Base-by-base conservation (phyloP, 2,888 invertebrate genomes). In the Synergus japonicus region DNA sequence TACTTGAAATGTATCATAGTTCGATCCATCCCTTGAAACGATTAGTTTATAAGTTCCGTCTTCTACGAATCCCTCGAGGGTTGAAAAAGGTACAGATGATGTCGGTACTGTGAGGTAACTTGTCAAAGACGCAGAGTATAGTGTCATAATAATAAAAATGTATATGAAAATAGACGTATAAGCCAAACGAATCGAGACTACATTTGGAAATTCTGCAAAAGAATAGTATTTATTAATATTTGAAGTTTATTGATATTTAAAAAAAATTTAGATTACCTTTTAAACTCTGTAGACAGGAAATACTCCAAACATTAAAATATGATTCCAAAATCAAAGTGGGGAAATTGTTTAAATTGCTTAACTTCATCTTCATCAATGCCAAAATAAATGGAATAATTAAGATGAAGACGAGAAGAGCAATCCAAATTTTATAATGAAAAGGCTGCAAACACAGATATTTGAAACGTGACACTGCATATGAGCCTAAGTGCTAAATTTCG, bases 101-200 rank as follows among this genome's bases (percentile, higher is more conserved):
- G 76, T 43, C 10, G 77, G 66, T 37, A 77, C 46, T n/a, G 77
- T 46, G 12, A 77, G 44, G 18, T 77, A 77, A 41, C 77, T 77
- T 22, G 65, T 77, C 41, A 77, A n/a, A 15, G 41, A 63, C n/a
- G 64, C 64, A 29, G 77, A 66, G 49, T 77, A 77, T 12, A 65
- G 29, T 29, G 65, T 22, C 8, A 49, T 41, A 3, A 64, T 65
- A 49, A 77, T 66, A 18, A 65, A 77, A 63, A 43, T 44, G 15
- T 87, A 87, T 0, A 88, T 4, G 76, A 87, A 90, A 67, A 89
- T 85, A 15, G 89, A 87, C 54, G 90, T 81, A 80, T 88, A 87
- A 46, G 86, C 88, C 41, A 90, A 77, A 64, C 87, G 86, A 69
- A 88, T 78, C 12, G 91, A 81, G n/a, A 79, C 80, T 22, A 86